Evolutionary conservation across 1,140 invertebrate genomes (phyloP), one percentile per base, ranked within the genome.

Genomic region (Mesaphorura yosii): DNA sequence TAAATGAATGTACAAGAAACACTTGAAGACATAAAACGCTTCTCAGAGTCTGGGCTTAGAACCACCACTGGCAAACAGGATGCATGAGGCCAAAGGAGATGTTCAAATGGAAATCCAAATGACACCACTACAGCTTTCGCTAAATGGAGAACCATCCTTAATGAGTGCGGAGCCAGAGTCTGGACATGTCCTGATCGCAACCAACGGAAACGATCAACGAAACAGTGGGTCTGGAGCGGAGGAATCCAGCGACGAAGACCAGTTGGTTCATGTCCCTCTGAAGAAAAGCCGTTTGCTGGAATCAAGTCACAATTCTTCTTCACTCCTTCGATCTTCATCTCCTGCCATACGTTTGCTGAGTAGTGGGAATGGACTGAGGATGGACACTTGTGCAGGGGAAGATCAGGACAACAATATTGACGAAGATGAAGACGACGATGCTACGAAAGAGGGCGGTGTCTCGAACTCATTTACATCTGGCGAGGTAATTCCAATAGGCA

Each of bases 391-490:
- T n/a, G n/a, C n/a, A n/a, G n/a, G n/a, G n/a, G n/a, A n/a, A n/a
- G 31, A 51, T 23, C 48, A 57, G 20, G 20, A 52, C 19, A 51
- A 57, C 28, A 31, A 41, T 23, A 56, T 58, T 55, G 60, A 62
- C 42, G 60, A 62, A 31, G 50, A 51, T 19, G 38, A 39, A 25
- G 55, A 52, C 7, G 44, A 46, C 28, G 31, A 29, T 28, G 51
- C 57, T 20, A 17, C 41, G 2, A 51, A 51, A 41, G 57, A 55
- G 20, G 55, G 54, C 27, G 47, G 53, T n/a, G 42, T 58, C 23
- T 53, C 53, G n/a, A 53, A 41, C 26, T 62, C 60, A 25, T 50
- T 62, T 27, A 62, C 57, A n/a, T 62, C 60, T 42, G 57, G 60
- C 45, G 60, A 62, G 55, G 60, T 62, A 51, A 39, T 22, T 42